Evolutionary conservation across 2,888 invertebrate genomes (phyloP).

Genomic region (Gisinianus flammeolus): DNA sequence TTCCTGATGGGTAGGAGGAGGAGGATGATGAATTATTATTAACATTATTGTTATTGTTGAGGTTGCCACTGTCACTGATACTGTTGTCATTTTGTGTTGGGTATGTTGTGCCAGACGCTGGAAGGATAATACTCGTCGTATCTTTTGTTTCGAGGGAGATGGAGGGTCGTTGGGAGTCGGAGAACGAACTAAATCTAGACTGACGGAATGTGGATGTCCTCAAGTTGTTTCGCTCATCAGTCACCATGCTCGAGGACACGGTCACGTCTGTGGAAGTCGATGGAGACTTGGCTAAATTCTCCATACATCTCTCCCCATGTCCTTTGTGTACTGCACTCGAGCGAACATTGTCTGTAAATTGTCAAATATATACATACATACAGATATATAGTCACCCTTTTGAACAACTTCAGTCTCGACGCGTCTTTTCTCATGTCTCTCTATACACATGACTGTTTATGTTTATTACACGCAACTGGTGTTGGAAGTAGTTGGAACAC

Average conservation of each 20-base stretch:
- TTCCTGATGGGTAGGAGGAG: background rate
- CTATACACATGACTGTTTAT: background rate
- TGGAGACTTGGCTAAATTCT: conserved; percentile 41
- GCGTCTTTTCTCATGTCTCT: background rate
- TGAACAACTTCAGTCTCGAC: background rate
- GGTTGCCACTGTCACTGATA: background rate
- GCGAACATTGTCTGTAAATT: background rate
- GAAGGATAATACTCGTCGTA: background rate
- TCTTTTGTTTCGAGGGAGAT: conserved; percentile 7
- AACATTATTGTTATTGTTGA: background rate
- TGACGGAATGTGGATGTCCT: background rate
- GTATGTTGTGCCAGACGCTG: background rate
- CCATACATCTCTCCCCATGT: conserved; percentile 6
- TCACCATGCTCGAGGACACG: conserved; percentile 43
- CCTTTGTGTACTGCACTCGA: background rate
- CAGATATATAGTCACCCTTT: background rate
- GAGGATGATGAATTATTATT: conserved; percentile 26
- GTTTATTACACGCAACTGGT: too few relatives aligned
- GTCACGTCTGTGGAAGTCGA: conserved; percentile 50
- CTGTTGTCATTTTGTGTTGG: background rate
- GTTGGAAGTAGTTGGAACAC: too few relatives aligned
- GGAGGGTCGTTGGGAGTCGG: conserved; percentile 26
- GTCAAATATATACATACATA: background rate
- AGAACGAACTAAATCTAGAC: conserved; percentile 11
- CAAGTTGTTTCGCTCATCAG: conserved; percentile 19